Evolutionary conservation across 2,888 invertebrate species (phyloP).

Genomic region (Geophilus truncorum): DNA sequence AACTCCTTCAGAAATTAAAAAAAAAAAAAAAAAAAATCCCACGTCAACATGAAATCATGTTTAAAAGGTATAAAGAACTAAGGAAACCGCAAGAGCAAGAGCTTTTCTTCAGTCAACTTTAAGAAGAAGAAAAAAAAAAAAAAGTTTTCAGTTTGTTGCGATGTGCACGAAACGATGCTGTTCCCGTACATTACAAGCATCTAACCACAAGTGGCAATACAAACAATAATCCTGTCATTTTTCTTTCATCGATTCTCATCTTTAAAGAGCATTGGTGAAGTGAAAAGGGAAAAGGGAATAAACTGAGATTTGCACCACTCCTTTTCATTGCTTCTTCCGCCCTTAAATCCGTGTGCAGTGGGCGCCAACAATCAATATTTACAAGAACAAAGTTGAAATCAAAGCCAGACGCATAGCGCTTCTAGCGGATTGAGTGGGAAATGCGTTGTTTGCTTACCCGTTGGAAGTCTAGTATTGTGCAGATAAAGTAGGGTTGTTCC

Average conservation of each 20-base stretch:
- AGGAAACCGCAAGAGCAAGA: too few species aligned
- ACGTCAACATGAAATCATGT: too few species aligned
- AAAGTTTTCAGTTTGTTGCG: not conserved
- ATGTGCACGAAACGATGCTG: not conserved
- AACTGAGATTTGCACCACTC: constrained; percentile 20
- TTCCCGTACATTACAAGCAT: not conserved
- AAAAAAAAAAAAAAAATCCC: too few species aligned
- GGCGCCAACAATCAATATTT: constrained; percentile 18
- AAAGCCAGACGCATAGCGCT: not conserved
- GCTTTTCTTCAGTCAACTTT: too few species aligned
- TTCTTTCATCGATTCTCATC: not conserved
- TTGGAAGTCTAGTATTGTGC: constrained; percentile 50
- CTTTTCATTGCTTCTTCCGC: constrained; percentile 20
- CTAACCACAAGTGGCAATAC: not conserved
- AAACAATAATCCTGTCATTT: not conserved
- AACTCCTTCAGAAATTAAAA: too few species aligned
- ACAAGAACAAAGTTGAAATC: constrained; percentile 16
- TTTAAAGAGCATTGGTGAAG: not conserved
- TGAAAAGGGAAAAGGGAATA: not conserved
- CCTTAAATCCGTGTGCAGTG: constrained; percentile 15
- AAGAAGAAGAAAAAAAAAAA: not conserved
- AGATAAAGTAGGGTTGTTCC: constrained; percentile 51
- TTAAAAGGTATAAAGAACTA: too few species aligned
- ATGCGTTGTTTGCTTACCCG: constrained; percentile 45
- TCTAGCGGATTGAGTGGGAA: not conserved